Base-by-base conservation (phyloP, 2,113 vertebrate genomes). In the Antigone vipio region DNA sequence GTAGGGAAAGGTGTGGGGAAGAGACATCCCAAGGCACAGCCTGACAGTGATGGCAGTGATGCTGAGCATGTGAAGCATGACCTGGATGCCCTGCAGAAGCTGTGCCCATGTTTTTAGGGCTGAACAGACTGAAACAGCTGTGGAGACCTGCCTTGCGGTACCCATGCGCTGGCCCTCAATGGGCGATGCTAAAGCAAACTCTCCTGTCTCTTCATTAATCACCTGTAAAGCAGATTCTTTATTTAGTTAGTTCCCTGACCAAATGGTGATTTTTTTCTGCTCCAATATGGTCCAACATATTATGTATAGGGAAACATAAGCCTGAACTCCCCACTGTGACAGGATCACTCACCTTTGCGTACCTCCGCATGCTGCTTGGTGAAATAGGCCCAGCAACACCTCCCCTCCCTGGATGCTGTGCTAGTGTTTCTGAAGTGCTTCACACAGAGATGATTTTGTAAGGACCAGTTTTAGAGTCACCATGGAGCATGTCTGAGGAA, bases 81-180 rank as follows among this genome's bases (percentile, higher is more conserved):
- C 34, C 50, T 53, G 67, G 21, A 22, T 27, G 22, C 32, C 38
- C 68, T 74, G 21, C 45, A 85, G 45, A 66, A 40, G n/a, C 34
- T 67, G 11, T 5, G 4, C 26, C 47, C 6, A 0, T 30, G 5
- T 10, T 84, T 69, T 66, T 40, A 73, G 71, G 42, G 32, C 42
- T 74, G 42, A 78, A 49, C 4, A 58, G 64, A 60, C 23, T 56
- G 35, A 81, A 92, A 56, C 3, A 67, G 27, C 66, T 78, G 55
- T 18, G 19, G 32, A 42, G 27, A 11, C 16, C 42, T 73, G 55
- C 60, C 12, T 85, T 81, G 56, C 2, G 23, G 23, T 66, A 66
- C 16, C 9, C 29, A 21, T 16, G 19, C 11, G 32, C 60, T 63
- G 38, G 38, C 52, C 42, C 42, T 89, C 0, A 0, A 22, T 6